Conservation (phyloP, 2,113 vertebrate species). For the Cebus imitator region DNA sequence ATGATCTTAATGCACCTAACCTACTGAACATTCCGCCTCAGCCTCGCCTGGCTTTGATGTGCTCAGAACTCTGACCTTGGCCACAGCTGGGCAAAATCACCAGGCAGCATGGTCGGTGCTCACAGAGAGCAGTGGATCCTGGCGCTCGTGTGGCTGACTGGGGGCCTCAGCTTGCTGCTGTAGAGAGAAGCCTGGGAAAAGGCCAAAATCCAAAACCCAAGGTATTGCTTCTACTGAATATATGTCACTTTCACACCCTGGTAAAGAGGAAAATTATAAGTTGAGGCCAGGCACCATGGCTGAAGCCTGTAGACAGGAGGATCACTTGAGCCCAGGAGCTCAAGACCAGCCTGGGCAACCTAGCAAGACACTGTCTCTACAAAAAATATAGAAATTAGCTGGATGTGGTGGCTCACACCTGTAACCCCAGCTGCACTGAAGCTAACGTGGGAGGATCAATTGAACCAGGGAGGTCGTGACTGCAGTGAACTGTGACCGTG, state of each 20-base stretch:
- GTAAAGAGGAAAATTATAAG: background rate
- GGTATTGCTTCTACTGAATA: background rate
- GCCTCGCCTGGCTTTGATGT: fast-evolving
- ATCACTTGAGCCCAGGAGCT: no score
- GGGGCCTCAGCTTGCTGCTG: background rate
- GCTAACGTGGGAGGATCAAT: no score
- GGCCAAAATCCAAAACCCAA: no score
- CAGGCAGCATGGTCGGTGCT: background rate
- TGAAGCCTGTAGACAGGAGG: no score
- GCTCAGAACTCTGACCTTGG: background rate
- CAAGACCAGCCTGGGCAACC: no score
- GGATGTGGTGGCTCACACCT: no score
- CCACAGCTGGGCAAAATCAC: background rate
- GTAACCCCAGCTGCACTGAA: no score
- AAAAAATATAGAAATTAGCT: no score
- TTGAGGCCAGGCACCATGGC: no score
- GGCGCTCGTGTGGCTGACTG: background rate
- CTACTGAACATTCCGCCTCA: background rate
- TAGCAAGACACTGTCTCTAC: no score
- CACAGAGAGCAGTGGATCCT: background rate
- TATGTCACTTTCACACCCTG: background rate
- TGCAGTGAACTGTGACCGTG: no score
- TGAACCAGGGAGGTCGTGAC: no score
- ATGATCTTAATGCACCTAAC: background rate
- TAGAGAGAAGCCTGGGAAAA: background rate